Evolutionary conservation across 2,113 vertebrate genomes (phyloP), one percentile per base, ranked within the genome.

Genomic region (Himantopus leucocephalus): DNA sequence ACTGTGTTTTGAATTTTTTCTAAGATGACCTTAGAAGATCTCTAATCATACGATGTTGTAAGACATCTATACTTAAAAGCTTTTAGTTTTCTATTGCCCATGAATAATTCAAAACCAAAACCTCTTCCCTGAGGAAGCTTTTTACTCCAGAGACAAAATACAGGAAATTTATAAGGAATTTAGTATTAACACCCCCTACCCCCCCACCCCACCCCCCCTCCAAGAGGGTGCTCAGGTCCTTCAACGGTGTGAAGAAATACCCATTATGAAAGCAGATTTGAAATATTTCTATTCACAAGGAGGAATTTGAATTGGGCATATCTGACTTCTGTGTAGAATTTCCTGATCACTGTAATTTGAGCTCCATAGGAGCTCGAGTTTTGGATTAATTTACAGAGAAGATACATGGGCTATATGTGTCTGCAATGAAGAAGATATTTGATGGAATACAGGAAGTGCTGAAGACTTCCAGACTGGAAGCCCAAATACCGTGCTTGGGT

Each of bases 131-230:
- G 14, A 35, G 19, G 27, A 72, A 60, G 14, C 55, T 39, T 16
- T 52, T 73, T 52, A 23, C 18, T 63, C 37, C 41, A 35, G 29
- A 84, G 59, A 88, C 37, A 10, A 63, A 94, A 50, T 41, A 29
- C 4, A 74, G 59, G 41, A 74, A 79, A 60, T 63, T 19, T 37
- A 1, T 27, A 30, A 48, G 32, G 26, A 55, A 11, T 47, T 81
- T 47, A 32, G 10, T 80, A 8, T 79, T 84, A 74, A 39, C 6
- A 3, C 3, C 6, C 3, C 3, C 20, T 35, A 8, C 6, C 11
- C 2, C 7, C 6, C 11, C 10, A 55, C 6, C 3, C 3, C 20
- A 8, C 6, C 11, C 2, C 7, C 5, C 12, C 9, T 78, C 43
- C 37, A 59, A 9, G 39, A 34, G 60, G 12, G 7, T 4, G 1